Percentiles rank a stretch among this genome's conserved stretches.
Evolutionary conservation across 2,797 vertebrate genomes (phyloP).

Genomic region (Cyclopterus lumpus): DNA sequence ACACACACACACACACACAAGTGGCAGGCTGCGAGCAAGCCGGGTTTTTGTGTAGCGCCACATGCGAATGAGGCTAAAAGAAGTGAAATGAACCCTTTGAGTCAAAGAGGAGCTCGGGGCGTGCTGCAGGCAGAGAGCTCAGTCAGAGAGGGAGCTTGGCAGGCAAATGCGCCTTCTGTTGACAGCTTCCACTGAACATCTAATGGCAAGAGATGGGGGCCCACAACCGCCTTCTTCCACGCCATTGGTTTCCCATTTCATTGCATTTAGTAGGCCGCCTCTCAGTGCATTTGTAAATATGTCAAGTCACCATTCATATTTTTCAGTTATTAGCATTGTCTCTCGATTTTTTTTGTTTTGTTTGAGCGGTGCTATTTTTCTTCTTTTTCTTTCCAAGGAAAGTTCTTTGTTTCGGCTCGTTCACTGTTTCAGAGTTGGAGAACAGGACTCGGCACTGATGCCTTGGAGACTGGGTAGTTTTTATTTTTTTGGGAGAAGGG

Average conservation of each 20-base stretch:
- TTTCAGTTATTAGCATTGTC: conserved; percentile 80
- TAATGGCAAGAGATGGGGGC: conserved; percentile 88
- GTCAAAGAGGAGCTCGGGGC: conserved; percentile 94
- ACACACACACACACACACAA: conserved; percentile 69
- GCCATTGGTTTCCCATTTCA: conserved; percentile 80
- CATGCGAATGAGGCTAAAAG: conserved; percentile 93
- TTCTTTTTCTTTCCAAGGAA: conserved; percentile 74
- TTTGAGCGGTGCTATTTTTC: conserved; percentile 69
- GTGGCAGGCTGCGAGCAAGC: conserved; percentile 82
- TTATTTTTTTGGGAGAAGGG: conserved; percentile 58
- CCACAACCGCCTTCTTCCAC: conserved; percentile 82
- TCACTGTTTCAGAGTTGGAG: conserved; percentile 76
- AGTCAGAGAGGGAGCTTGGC: conserved; percentile 89
- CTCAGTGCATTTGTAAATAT: conserved; percentile 82
- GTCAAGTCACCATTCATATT: conserved; percentile 82
- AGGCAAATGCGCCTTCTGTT: conserved; percentile 91
- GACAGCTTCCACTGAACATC: conserved; percentile 92
- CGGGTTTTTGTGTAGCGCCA: conserved; percentile 84
- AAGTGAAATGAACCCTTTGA: conserved; percentile 93
- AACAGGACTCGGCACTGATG: conserved; percentile 75
- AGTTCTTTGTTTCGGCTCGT: conserved; percentile 79
- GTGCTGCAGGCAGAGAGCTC: conserved; percentile 92
- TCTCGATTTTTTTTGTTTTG: conserved; percentile 47
- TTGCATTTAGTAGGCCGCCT: conserved; percentile 81
- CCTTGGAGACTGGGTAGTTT: conserved; percentile 77